Evolutionary conservation across 2,113 vertebrate genomes (phyloP).

Genomic region (Xenus cinereus): DNA sequence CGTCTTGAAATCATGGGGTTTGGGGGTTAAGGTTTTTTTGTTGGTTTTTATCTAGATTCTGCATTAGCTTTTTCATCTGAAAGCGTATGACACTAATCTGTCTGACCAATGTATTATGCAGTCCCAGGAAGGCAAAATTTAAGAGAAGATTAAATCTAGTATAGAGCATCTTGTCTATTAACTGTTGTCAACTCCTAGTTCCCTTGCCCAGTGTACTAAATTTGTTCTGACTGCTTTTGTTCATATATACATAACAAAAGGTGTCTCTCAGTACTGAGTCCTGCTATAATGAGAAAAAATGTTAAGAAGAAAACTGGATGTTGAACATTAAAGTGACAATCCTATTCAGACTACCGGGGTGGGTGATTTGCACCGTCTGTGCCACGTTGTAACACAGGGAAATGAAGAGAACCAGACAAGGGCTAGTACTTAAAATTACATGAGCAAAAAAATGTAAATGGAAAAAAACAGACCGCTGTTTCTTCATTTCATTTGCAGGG

Average conservation of each 20-base stretch:
- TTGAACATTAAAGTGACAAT: slow-evolving; percentile 54
- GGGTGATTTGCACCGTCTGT: neutral
- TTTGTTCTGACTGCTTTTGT: slow-evolving; percentile 61
- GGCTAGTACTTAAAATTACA: slow-evolving; percentile 33
- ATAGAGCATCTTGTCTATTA: neutral
- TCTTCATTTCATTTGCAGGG: slow-evolving; percentile 10
- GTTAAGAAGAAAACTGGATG: slow-evolving; percentile 31
- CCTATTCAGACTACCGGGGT: neutral
- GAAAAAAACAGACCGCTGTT: neutral
- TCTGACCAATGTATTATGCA: neutral
- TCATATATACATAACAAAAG: slow-evolving; percentile 61
- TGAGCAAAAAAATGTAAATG: slow-evolving; percentile 9
- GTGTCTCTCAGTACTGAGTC: neutral
- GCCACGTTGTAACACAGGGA: neutral
- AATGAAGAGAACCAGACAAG: neutral
- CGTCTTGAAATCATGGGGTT: neutral
- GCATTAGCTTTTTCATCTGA: neutral
- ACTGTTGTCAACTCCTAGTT: slow-evolving; percentile 27
- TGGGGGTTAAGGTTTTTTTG: neutral
- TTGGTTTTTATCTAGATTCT: neutral
- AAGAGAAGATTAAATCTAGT: neutral
- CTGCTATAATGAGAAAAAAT: slow-evolving; percentile 25
- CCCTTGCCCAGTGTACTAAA: slow-evolving; percentile 1
- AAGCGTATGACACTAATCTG: neutral
- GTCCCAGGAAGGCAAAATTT: neutral